Evolutionary conservation across 2,888 invertebrate species (phyloP).

Genomic region (Ethmia dodecea): DNA sequence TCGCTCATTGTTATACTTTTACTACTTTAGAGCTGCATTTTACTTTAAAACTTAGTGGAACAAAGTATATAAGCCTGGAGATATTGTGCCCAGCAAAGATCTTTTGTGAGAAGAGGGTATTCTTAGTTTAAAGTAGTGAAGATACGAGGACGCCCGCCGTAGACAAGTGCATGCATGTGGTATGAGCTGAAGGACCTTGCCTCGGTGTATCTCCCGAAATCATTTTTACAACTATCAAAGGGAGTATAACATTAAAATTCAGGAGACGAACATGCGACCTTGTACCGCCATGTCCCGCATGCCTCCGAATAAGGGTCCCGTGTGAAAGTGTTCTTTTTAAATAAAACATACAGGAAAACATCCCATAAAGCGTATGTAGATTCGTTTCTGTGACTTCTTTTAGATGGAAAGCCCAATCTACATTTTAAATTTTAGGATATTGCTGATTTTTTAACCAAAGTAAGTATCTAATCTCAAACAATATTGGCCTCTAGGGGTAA

Average conservation of each 20-base stretch:
- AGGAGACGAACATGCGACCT: conserved; percentile 59
- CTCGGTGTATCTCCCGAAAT: conserved; percentile 43
- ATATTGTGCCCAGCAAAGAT: conserved; percentile 30
- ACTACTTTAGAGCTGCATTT: conserved; percentile 2
- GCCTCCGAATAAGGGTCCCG: conserved; percentile 31
- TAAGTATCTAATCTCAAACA: too few species aligned
- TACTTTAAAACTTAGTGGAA: conserved; percentile 20
- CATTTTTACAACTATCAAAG: conserved; percentile 69
- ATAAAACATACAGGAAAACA: conserved; percentile 41
- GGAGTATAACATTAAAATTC: conserved; percentile 66
- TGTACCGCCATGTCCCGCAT: conserved; percentile 45
- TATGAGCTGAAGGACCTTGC: conserved; percentile 23
- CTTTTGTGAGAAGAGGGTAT: conserved; percentile 24
- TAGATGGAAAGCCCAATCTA: conserved; percentile 7
- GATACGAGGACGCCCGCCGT: conserved; percentile 19
- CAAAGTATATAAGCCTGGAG: conserved; percentile 30
- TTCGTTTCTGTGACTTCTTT: conserved; percentile 16
- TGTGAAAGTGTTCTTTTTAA: conserved; percentile 35
- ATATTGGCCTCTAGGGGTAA: too few species aligned
- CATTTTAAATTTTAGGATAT: too few species aligned
- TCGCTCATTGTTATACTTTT: conserved; percentile 9
- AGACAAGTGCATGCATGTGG: conserved; percentile 28
- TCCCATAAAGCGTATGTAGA: conserved; percentile 39
- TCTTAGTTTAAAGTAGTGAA: conserved; percentile 26
- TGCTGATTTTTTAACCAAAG: too few species aligned